Conservation (phyloP, 2,797 vertebrate species). For the Anableps anableps region DNA sequence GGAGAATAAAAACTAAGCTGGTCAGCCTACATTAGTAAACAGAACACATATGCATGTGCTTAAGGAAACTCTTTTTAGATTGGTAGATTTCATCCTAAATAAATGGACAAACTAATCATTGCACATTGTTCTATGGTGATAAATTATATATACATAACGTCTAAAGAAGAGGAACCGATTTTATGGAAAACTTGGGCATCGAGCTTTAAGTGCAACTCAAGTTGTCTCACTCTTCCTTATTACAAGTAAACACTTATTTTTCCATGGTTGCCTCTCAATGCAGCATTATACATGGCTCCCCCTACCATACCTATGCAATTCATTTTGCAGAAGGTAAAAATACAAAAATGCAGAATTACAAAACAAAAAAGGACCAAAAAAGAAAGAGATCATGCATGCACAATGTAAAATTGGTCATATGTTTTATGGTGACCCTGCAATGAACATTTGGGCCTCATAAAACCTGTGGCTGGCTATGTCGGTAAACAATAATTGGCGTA, state of each 20-base stretch:
- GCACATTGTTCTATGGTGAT: neutral
- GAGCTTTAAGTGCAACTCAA: neutral
- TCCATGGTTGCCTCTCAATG: neutral
- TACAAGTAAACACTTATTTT: neutral
- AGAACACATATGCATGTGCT: neutral
- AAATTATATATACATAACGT: neutral
- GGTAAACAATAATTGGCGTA: slow-evolving; percentile 19
- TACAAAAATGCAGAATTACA: neutral
- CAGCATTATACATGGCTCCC: neutral
- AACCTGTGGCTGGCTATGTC: neutral
- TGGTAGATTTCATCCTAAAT: neutral
- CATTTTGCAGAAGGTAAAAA: neutral
- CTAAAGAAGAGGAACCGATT: neutral
- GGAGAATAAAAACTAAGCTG: no score
- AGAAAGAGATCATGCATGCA: neutral
- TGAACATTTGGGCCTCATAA: neutral
- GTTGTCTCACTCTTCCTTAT: neutral
- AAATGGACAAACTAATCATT: no score
- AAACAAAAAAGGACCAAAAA: neutral
- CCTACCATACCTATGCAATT: neutral
- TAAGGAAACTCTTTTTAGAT: neutral
- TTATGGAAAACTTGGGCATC: neutral
- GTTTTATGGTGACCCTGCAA: neutral
- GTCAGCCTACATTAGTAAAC: no score
- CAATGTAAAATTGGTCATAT: neutral